These are phyloP conservation scores for Indicator maculatus DNA, from an alignment of 2,113 vertebrate species.

Conservation along the genomic window DNA sequence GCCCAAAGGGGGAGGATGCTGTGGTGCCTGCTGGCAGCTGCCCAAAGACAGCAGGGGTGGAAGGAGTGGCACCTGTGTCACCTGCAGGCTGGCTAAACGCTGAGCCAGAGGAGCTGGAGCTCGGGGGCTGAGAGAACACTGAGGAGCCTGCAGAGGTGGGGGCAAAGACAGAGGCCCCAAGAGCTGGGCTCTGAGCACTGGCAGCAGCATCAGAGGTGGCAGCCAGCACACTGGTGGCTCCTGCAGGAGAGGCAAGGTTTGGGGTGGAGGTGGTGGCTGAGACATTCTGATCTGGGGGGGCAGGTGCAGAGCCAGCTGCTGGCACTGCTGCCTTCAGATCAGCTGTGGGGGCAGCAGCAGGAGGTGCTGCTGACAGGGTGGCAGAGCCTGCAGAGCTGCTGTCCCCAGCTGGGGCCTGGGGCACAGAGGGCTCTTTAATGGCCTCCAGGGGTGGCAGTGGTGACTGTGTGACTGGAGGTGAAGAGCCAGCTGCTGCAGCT, in stretches of 20 bases:
- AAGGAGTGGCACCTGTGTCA: constrained; percentile 35
- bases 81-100: constrained; percentile 73
- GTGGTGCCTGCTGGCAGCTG: constrained; percentile 65
- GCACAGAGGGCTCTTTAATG: not conserved
- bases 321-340: constrained; percentile 25
- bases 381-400: not conserved
- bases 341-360: not conserved
- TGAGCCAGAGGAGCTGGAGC: constrained; percentile 63
- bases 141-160: constrained; percentile 46
- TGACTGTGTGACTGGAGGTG: not conserved
- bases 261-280: not conserved
- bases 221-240: not conserved
- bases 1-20: constrained; percentile 66
- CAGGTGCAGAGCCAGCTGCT: not conserved
- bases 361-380: not conserved
- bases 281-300: not conserved
- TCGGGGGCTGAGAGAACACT: constrained; percentile 49
- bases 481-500: not conserved
- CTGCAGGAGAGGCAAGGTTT: not conserved
- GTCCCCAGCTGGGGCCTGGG: not conserved
- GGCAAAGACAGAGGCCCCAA: constrained; percentile 42
- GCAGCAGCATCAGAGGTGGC: constrained; percentile 1
- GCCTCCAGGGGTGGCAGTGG: constrained; percentile 30
- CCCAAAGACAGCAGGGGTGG: constrained; percentile 62
- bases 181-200: not conserved